Percentiles rank a stretch among this genome's conserved stretches.
Conservation (phyloP, 2,797 vertebrate genomes). For the Pempheris klunzingeri region DNA sequence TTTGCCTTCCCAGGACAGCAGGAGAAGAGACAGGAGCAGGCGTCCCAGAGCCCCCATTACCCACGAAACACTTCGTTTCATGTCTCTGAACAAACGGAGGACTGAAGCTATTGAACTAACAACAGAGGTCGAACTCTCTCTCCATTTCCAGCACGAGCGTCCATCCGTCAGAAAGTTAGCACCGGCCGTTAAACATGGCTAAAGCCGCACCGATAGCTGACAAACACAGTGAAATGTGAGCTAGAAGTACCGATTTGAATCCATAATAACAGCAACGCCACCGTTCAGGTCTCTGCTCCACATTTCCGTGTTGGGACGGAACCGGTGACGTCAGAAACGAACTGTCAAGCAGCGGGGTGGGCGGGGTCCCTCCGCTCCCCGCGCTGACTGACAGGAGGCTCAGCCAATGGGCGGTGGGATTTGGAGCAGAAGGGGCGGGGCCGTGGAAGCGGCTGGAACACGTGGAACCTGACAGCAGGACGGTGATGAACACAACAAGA, state of each 20-base stretch:
- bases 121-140: slow-evolving; percentile 71
- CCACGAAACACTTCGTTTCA: slow-evolving; percentile 46
- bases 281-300: slow-evolving; percentile 36
- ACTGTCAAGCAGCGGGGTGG: slow-evolving; percentile 34
- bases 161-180: slow-evolving; percentile 43
- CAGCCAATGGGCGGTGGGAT: slow-evolving; percentile 64
- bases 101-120: slow-evolving; percentile 50
- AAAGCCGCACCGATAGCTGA: background rate
- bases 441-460: slow-evolving; percentile 81
- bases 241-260: slow-evolving; percentile 17
- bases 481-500: slow-evolving; percentile 56
- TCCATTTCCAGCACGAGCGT: slow-evolving; percentile 48
- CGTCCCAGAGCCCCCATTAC: slow-evolving; percentile 60
- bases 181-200: background rate
- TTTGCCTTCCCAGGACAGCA: slow-evolving; percentile 67
- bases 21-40: slow-evolving; percentile 68
- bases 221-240: background rate
- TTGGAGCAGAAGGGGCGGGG: slow-evolving; percentile 58
- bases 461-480: slow-evolving; percentile 78
- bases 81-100: slow-evolving; percentile 47
- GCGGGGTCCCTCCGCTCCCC: background rate
- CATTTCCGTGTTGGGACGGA: slow-evolving; percentile 86
- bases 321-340: slow-evolving; percentile 64
- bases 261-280: slow-evolving; percentile 43
- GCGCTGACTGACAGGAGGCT: slow-evolving; percentile 40